Evolutionary conservation across 1,140 invertebrate genomes (phyloP).

Genomic region (Drosophila rhopaloa): DNA sequence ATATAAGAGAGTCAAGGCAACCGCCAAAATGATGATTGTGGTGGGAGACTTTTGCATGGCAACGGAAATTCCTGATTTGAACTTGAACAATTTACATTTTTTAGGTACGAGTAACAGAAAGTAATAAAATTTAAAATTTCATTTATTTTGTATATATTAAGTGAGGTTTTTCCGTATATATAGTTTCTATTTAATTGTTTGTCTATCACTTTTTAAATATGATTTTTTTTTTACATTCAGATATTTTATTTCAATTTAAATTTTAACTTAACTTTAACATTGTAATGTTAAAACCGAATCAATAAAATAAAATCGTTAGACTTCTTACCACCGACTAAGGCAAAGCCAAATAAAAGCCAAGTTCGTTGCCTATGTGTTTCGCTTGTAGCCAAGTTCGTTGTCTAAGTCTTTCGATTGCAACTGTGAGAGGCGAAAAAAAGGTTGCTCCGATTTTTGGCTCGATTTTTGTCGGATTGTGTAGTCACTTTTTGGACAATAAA

Average conservation of each 20-base stretch:
- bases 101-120: too few relatives aligned
- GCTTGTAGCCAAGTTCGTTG: slow-evolving; percentile 58
- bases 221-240: too few relatives aligned
- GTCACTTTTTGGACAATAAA: slow-evolving; percentile 77
- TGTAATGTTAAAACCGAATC: not conserved
- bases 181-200: too few relatives aligned
- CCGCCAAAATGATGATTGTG: slow-evolving; percentile 10
- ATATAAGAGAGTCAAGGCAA: slow-evolving; percentile 48
- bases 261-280: not conserved
- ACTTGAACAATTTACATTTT: slow-evolving; percentile 2
- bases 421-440: slow-evolving; percentile 55
- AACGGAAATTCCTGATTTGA: slow-evolving; percentile 56
- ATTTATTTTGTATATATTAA: too few relatives aligned
- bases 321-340: not conserved
- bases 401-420: slow-evolving; percentile 75
- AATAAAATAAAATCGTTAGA: not conserved
- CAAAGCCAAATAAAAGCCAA: slow-evolving; percentile 15
- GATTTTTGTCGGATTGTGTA: slow-evolving; percentile 67
- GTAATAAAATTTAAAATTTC: too few relatives aligned
- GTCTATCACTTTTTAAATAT: too few relatives aligned
- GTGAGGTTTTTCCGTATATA: too few relatives aligned
- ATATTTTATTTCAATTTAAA: not conserved
- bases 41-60: slow-evolving; percentile 6
- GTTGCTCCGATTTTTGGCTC: slow-evolving; percentile 47
- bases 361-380: slow-evolving; percentile 58